Evolutionary conservation across 2,888 invertebrate genomes (phyloP).

Genomic region (Formica aserva): DNA sequence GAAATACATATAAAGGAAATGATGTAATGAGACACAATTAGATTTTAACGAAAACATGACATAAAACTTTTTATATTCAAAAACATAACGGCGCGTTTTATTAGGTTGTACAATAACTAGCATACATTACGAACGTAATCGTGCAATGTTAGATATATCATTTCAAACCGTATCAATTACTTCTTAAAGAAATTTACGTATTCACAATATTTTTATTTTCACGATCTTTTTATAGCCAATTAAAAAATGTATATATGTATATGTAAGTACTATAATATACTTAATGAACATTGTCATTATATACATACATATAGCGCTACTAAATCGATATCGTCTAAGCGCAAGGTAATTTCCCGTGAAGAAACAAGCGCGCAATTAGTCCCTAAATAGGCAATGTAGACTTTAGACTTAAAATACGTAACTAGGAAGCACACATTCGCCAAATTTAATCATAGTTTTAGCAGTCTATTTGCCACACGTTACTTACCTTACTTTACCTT

Average conservation of each 20-base stretch:
- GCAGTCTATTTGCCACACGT: not conserved
- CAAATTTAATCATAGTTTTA: slow-evolving; percentile 44
- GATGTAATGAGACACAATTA: not conserved
- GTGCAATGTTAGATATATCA: not conserved
- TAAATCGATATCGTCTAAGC: slow-evolving; percentile 51
- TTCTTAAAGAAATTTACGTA: not conserved
- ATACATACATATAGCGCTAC: slow-evolving; percentile 18
- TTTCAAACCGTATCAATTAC: not conserved
- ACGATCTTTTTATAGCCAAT: not conserved
- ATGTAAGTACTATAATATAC: not conserved
- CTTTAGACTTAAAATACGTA: slow-evolving; percentile 36
- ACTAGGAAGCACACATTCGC: slow-evolving; percentile 16
- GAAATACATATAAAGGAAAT: not conserved
- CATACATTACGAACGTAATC: not conserved
- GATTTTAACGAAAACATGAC: slow-evolving; percentile 2
- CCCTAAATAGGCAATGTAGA: slow-evolving; percentile 42
- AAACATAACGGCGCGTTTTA: not conserved
- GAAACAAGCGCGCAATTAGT: slow-evolving; percentile 48
- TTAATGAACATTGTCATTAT: slow-evolving; percentile 33
- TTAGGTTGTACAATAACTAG: not conserved
- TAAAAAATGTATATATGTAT: not conserved
- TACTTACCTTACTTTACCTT: not conserved
- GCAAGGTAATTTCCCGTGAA: slow-evolving; percentile 45
- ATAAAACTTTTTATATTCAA: not conserved
- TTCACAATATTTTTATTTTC: not conserved